A percentile compares a stretch with the other conserved stretches of the same genome.
Conservation (phyloP, 2,888 invertebrate species). For the Cenopis cana region DNA sequence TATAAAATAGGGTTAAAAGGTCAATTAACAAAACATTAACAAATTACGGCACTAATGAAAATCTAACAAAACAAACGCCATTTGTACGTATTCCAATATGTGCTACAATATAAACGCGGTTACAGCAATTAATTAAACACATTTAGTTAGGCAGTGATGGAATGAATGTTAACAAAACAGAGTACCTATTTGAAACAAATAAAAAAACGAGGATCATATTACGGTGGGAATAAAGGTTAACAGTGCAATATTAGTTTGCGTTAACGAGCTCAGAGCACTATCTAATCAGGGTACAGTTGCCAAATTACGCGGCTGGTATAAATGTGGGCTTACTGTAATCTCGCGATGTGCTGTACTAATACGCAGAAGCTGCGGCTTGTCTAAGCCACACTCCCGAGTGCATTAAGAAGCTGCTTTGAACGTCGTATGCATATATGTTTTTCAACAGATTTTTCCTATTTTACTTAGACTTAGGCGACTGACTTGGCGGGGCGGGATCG, state of each 20-base stretch:
- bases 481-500: too few relatives aligned
- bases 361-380: constrained; percentile 47
- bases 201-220: constrained; percentile 56
- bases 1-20: too few relatives aligned
- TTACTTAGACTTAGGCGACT: too few relatives aligned
- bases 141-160: constrained; percentile 41
- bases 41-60: constrained; percentile 26
- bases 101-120: constrained; percentile 31
- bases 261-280: constrained; percentile 80
- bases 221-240: constrained; percentile 72
- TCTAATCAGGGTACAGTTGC: constrained; percentile 82
- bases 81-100: constrained; percentile 23
- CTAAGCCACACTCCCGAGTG: constrained; percentile 11
- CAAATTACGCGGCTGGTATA: constrained; percentile 81
- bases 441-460: neutral
- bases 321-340: constrained; percentile 80
- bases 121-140: constrained; percentile 47
- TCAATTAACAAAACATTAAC: neutral
- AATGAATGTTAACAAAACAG: constrained; percentile 34
- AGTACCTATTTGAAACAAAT: constrained; percentile 39
- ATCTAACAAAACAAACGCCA: constrained; percentile 29
- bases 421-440: neutral
- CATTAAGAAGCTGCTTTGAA: constrained; percentile 18
- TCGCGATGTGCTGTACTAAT: constrained; percentile 63
- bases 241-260: constrained; percentile 77